These are phyloP conservation scores for Phasianus colchicus DNA, from an alignment of 2,113 vertebrate species.

Conservation along the genomic window DNA sequence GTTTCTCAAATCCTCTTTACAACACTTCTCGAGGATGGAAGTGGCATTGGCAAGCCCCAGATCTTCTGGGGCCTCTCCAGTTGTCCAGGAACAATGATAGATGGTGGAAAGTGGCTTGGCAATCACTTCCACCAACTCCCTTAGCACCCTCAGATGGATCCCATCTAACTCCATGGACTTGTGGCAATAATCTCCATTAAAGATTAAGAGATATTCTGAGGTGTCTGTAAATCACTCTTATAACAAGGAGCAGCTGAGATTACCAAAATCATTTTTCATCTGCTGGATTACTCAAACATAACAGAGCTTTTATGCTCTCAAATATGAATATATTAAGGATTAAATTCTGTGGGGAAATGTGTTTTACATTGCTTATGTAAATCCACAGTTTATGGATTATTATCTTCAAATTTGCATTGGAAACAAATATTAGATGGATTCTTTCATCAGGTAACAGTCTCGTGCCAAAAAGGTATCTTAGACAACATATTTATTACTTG, in stretches of 20 bases:
- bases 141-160: too few species aligned
- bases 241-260: neutral
- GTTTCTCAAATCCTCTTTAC: too few species aligned
- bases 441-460: neutral
- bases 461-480: neutral
- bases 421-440: neutral
- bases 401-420: neutral
- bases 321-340: neutral
- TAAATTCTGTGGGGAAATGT: neutral
- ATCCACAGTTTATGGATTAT: neutral
- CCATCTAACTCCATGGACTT: too few species aligned
- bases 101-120: too few species aligned
- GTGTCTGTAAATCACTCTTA: neutral
- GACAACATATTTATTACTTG: neutral
- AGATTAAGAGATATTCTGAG: neutral
- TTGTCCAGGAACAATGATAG: too few species aligned
- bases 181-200: neutral
- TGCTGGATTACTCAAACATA: neutral
- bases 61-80: too few species aligned
- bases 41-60: too few species aligned
- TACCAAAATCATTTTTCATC: neutral
- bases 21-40: too few species aligned
- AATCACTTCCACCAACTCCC: too few species aligned
- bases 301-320: neutral
- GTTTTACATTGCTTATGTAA: neutral